Percentiles rank a stretch among this genome's conserved stretches.
Evolutionary conservation across 2,113 vertebrate genomes (phyloP).

Genomic region (Coracopsis vasa): DNA sequence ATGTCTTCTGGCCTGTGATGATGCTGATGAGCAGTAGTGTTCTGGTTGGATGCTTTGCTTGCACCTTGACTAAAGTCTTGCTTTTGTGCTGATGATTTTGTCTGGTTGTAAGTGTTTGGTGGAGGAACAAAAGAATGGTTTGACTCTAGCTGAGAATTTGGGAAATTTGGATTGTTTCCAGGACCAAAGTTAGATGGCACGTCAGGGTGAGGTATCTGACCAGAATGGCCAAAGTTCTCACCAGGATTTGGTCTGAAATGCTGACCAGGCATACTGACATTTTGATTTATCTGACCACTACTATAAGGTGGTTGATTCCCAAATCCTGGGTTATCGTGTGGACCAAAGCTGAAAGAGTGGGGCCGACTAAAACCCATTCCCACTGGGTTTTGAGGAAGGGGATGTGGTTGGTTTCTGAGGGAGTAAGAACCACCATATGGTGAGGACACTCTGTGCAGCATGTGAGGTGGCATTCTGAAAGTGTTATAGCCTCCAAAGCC

Average conservation of each 20-base stretch:
- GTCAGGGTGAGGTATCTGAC: conserved; percentile 71
- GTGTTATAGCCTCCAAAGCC: conserved; percentile 77
- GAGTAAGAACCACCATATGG: conserved; percentile 75
- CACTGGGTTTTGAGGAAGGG: conserved; percentile 78
- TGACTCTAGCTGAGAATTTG: conserved; percentile 64
- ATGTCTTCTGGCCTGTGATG: conserved; percentile 73
- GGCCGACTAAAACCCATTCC: conserved; percentile 78
- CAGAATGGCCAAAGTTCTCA: conserved; percentile 75
- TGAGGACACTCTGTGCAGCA: conserved; percentile 75
- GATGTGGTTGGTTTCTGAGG: conserved; percentile 78
- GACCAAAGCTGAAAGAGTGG: conserved; percentile 75
- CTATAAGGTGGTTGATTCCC: conserved; percentile 72
- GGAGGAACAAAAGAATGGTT: conserved; percentile 75
- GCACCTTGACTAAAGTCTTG: conserved; percentile 72
- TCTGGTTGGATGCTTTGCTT: conserved; percentile 66
- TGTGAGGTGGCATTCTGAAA: conserved; percentile 80
- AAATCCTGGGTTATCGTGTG: conserved; percentile 73
- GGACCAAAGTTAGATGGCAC: conserved; percentile 70
- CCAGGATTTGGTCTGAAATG: conserved; percentile 76
- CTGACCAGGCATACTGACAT: conserved; percentile 73
- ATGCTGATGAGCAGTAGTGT: conserved; percentile 66
- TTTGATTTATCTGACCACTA: conserved; percentile 62
- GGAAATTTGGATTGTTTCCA: conserved; percentile 70
- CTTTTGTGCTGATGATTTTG: conserved; percentile 70
- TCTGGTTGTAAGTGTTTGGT: conserved; percentile 66